phyloP scores from a whole-genome alignment of 1,140 invertebrate species.

The Brachionus sp. region DNA sequence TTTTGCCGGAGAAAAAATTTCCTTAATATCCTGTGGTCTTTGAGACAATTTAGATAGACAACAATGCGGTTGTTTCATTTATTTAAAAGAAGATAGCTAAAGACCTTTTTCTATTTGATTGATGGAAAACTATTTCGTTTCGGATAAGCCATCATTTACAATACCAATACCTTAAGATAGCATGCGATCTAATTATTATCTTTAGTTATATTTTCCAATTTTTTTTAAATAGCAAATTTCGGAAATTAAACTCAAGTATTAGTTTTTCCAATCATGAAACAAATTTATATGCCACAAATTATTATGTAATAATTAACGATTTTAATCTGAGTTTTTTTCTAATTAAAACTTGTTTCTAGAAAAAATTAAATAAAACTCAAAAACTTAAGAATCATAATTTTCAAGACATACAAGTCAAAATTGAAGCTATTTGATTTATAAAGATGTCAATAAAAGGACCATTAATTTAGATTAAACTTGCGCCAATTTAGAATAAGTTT shows the following conservation, averaged over 20 bases:
- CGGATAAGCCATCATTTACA: background rate
- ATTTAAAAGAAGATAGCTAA: background rate
- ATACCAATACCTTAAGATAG: background rate
- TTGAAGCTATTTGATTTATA: background rate
- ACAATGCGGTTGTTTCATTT: background rate
- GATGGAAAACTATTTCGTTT: background rate
- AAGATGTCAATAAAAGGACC: background rate
- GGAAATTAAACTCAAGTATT: background rate
- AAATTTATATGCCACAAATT: background rate
- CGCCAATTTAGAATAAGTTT: background rate
- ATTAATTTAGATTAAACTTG: background rate
- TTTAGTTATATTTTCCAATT: background rate
- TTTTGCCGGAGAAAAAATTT: background rate
- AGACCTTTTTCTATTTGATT: background rate
- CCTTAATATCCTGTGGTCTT: background rate
- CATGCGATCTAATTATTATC: background rate
- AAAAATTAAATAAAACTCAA: background rate
- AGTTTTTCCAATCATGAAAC: background rate
- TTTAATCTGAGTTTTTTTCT: background rate
- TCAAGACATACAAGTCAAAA: background rate
- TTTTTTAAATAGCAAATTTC: background rate
- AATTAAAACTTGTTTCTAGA: conserved; percentile 4
- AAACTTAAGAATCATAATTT: background rate
- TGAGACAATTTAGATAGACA: background rate
- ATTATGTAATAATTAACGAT: background rate